These are phyloP conservation scores for Siniperca obscura DNA, from an alignment of 2,797 vertebrate species.

Conservation along the genomic window DNA sequence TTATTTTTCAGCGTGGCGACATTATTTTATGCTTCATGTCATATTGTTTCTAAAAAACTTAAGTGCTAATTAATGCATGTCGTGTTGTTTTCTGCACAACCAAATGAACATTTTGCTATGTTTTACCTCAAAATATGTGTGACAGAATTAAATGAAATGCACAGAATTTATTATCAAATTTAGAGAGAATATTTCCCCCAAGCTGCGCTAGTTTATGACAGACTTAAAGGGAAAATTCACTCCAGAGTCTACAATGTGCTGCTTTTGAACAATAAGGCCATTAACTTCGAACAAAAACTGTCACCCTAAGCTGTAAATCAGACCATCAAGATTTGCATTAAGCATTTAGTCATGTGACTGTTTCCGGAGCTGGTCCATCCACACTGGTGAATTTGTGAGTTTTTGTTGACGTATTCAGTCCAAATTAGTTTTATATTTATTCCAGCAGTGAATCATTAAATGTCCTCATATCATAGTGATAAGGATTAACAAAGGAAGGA, in stretches of 20 bases:
- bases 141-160: constrained; percentile 41
- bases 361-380: constrained; percentile 10
- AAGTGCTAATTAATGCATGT: constrained; percentile 45
- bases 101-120: constrained; percentile 27
- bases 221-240: constrained; percentile 8
- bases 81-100: constrained; percentile 19
- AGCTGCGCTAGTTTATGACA: constrained; percentile 27
- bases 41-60: constrained; percentile 45
- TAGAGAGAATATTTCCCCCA: constrained; percentile 17
- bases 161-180: constrained; percentile 42
- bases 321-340: constrained; percentile 14
- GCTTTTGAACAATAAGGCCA: constrained; percentile 5
- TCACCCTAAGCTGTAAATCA: constrained; percentile 31
- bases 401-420: constrained; percentile 28
- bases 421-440: constrained; percentile 20
- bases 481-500: constrained; percentile 44
- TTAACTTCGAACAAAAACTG: constrained; percentile 19
- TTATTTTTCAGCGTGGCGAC: constrained; percentile 31
- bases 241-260: constrained; percentile 5
- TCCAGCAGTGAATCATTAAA: constrained; percentile 39
- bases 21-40: constrained; percentile 40
- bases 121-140: constrained; percentile 38
- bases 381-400: not conserved
- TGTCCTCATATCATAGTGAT: constrained; percentile 7
- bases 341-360: constrained; percentile 16